Evolutionary conservation across 2,797 vertebrate genomes (phyloP), one percentile per base, ranked within the genome.

Genomic region (Arnoldichthys spilopterus): DNA sequence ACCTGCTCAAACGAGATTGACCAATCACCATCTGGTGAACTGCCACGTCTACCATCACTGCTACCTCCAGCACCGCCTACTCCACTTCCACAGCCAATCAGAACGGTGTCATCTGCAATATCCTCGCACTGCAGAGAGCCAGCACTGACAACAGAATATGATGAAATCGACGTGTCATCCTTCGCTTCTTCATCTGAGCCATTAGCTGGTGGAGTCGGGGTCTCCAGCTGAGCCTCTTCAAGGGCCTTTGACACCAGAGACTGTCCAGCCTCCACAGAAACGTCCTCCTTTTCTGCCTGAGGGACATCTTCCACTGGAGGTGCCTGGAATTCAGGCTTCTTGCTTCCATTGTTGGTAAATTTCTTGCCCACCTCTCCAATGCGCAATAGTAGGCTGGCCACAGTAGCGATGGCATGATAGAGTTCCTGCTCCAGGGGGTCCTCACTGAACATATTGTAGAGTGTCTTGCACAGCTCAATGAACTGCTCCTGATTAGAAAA

Each of bases 371-470:
- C 97, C 81, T 99, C 98, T 0, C 97, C 98, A 0, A 99, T 98
- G 16, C 94, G 91, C 40, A 99, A 91, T 0, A 99, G 94, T 59
- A 99, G 93, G 82, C 97, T 98, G 81, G 98, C 98, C 30, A 99
- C 98, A 0, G 98, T 98, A 85, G 98, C 98, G 0, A 99, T 98
- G 76, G 96, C 94, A 6, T 99, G 98, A 84, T 99, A 99, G 43
- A 99, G 89, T 85, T 96, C 94, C 90, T 99, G 97, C 86, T 99
- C 97, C 68, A 85, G 86, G 0, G 94, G 88, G 81, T 98, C 97
- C 85, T 98, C 97, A 0, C 96, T 97, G 90, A 99, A 99, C 97
- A 99, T 96, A 90, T 97, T 98, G 91, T 99, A 99, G 7, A 99
- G 94, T 0, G 97, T 98, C 88, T 99, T 99, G 89, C 98, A 99